Percentiles rank a stretch among this genome's conserved stretches.
Evolutionary conservation across 2,797 vertebrate genomes (phyloP).

Genomic region (Hyperoplus immaculatus): DNA sequence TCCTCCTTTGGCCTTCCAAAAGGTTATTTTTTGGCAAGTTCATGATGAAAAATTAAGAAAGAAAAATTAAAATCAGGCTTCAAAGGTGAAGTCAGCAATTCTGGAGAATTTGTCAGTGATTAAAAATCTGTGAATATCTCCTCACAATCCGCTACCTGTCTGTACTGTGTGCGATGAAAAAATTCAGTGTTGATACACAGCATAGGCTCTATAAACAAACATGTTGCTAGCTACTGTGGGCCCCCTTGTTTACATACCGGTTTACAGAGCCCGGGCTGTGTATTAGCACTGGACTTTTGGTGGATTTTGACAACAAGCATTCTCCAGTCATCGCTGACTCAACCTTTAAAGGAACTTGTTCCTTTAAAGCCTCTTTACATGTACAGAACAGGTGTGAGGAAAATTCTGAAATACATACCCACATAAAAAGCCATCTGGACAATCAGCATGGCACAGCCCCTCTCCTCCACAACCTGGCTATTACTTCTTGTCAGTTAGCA

Average conservation of each 20-base stretch:
- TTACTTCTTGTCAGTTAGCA: conserved; percentile 64
- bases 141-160: too few species aligned
- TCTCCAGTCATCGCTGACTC: too few species aligned
- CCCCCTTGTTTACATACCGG: too few species aligned
- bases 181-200: too few species aligned
- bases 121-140: too few species aligned
- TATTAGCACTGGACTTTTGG: too few species aligned
- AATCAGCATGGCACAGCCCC: conserved; percentile 55
- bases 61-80: conserved; percentile 38
- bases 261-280: too few species aligned
- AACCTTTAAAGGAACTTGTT: not conserved
- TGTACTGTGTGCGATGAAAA: too few species aligned
- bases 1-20: conserved; percentile 69
- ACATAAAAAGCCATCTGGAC: conserved; percentile 56
- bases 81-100: not conserved
- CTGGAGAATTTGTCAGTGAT: too few species aligned
- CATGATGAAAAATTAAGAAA: not conserved
- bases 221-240: too few species aligned
- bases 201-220: too few species aligned
- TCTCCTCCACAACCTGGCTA: conserved; percentile 45
- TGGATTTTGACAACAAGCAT: too few species aligned
- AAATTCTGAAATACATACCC: conserved; percentile 43
- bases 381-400: conserved; percentile 18
- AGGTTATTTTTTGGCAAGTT: conserved; percentile 66
- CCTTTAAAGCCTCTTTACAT: conserved; percentile 9